A percentile compares a stretch with the other conserved stretches of the same genome.
These are phyloP conservation scores for Cydia fagiglandana DNA, from an alignment of 1,140 invertebrate genomes.

Conservation along the genomic window DNA sequence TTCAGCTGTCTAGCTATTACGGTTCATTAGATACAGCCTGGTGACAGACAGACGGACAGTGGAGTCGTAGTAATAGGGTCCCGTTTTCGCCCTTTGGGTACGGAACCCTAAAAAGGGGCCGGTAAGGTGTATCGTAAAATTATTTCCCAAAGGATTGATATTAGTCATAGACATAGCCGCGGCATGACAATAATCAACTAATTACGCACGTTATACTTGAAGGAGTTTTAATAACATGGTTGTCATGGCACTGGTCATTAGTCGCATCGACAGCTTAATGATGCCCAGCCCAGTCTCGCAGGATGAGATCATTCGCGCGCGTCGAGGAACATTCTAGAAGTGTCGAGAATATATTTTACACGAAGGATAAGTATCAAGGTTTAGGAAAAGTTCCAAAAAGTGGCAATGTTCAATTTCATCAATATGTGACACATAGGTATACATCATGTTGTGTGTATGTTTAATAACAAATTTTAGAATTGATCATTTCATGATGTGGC, in stretches of 20 bases:
- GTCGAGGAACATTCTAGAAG: slow-evolving; percentile 12
- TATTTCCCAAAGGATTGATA: background rate
- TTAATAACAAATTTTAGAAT: too few species aligned
- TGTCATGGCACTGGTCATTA: slow-evolving; percentile 18
- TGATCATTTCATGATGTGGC: too few species aligned
- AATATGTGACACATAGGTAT: too few species aligned
- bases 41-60: too few species aligned
- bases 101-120: too few species aligned
- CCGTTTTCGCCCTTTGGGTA: too few species aligned
- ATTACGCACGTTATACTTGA: slow-evolving; percentile 10
- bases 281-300: background rate
- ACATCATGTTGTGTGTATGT: too few species aligned
- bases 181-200: background rate
- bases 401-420: too few species aligned
- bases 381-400: background rate
- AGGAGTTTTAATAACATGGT: background rate
- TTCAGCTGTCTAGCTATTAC: too few species aligned
- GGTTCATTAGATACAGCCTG: too few species aligned
- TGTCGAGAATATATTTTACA: background rate
- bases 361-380: background rate
- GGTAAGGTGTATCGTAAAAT: background rate
- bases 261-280: slow-evolving; percentile 15
- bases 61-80: too few species aligned
- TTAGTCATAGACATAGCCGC: background rate
- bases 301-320: slow-evolving; percentile 15